Evolutionary conservation across 2,888 invertebrate genomes (phyloP).

Genomic region (Steinernema scapterisci): DNA sequence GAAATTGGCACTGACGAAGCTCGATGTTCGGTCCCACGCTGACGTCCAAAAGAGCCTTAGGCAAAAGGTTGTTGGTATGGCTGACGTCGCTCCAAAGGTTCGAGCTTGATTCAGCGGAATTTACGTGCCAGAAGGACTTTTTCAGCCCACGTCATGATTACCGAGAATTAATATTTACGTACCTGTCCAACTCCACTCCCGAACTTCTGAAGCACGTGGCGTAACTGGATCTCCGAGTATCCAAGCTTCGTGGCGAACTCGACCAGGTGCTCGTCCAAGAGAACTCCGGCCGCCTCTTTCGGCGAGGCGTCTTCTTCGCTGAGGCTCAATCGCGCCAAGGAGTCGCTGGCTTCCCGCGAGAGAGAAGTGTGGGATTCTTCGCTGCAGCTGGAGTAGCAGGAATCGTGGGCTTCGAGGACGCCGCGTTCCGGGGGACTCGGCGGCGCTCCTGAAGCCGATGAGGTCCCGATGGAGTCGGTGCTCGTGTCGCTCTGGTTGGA

Average conservation of each 20-base stretch:
- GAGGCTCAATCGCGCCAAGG: constrained; percentile 34
- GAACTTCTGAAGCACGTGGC: constrained; percentile 81
- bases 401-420: constrained; percentile 38
- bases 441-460: not conserved
- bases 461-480: not conserved
- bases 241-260: constrained; percentile 91
- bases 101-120: no score
- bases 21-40: no score
- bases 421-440: constrained; percentile 28
- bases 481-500: constrained; percentile 23
- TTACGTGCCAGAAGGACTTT: no score
- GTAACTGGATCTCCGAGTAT: constrained; percentile 84
- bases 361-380: constrained; percentile 58
- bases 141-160: no score
- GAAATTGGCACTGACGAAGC: no score
- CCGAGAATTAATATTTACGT: no score
- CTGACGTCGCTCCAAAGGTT: no score
- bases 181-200: constrained; percentile 74
- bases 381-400: constrained; percentile 55
- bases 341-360: constrained; percentile 56
- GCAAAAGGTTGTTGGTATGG: no score
- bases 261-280: constrained; percentile 72
- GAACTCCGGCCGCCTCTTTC: not conserved
- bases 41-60: no score
- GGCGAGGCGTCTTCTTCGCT: constrained; percentile 14